Evolutionary conservation across 1,140 invertebrate species (phyloP).

Genomic region (Pseudomyrmex sp.): DNA sequence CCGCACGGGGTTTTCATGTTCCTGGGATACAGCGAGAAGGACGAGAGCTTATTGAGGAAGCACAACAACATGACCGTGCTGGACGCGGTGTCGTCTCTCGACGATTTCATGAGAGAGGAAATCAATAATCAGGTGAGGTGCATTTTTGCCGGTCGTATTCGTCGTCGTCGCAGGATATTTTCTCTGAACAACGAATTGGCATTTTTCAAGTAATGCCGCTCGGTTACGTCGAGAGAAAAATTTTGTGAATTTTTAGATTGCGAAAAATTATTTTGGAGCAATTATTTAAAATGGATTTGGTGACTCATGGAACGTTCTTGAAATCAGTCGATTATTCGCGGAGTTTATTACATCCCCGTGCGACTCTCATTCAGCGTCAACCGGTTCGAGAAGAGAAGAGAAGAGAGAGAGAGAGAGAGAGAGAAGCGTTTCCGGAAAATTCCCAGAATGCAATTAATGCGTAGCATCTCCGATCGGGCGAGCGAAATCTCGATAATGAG

Average conservation of each 20-base stretch:
- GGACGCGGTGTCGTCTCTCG: slow-evolving; percentile 92
- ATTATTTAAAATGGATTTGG: neutral
- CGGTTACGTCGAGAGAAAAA: neutral
- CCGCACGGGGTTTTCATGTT: slow-evolving; percentile 94
- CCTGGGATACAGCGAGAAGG: slow-evolving; percentile 94
- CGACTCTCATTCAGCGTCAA: slow-evolving; percentile 3
- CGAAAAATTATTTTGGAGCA: slow-evolving; percentile 2
- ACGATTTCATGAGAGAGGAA: slow-evolving; percentile 90
- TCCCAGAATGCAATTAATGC: slow-evolving; percentile 60
- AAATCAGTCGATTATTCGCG: slow-evolving; percentile 48
- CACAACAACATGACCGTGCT: slow-evolving; percentile 92
- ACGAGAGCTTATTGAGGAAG: slow-evolving; percentile 92
- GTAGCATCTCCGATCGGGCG: slow-evolving; percentile 49
- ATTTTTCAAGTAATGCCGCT: neutral
- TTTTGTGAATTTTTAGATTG: slow-evolving; percentile 8
- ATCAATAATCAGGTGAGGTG: slow-evolving; percentile 89
- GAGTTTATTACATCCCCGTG: slow-evolving; percentile 43
- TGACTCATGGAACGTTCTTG: slow-evolving; percentile 11
- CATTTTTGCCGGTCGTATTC: neutral
- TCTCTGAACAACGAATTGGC: slow-evolving; percentile 10
- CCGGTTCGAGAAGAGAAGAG: neutral
- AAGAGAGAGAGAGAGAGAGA: too few species aligned
- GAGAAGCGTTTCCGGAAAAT: slow-evolving; percentile 11
- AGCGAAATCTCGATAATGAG: slow-evolving; percentile 52
- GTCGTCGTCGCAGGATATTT: neutral